Evolutionary conservation across 2,888 invertebrate genomes (phyloP), one percentile per base, ranked within the genome.

Genomic region (Tiphia femorata): DNA sequence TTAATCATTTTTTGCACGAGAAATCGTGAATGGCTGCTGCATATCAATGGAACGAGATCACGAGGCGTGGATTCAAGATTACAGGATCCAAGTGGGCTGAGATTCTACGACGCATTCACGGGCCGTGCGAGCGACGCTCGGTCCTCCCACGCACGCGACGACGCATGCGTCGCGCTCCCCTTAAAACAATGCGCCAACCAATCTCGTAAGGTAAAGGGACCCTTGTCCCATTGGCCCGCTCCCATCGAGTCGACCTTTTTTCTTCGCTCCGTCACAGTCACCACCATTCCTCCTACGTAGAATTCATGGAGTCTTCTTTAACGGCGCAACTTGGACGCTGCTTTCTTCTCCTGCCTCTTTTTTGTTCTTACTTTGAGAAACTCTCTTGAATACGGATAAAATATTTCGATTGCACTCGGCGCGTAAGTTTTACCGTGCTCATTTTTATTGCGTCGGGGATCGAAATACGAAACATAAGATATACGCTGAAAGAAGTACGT

Each of bases 111-210:
- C 27, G 42, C 25, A 64, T n/a, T 23, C 58, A 43, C 50, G 58
- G 62, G 50, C 47, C 58, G 49, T 62, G 59, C n/a, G n/a, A 49
- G 56, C 72, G 75, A 64, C 73, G 73, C 73, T 69, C 68, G 80
- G 48, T 77, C 81, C 81, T 79, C 81, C 81, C 78, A 80, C 80
- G 76, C 74, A 72, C 50, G 60, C 44, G 42, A 62, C 56, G 59
- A 74, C 82, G 81, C 81, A 81, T 79, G 82, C 81, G 81, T 76
- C 59, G 70, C 67, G 78, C 79, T 78, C 77, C 76, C 80, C 79
- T 81, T 75, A 70, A 82, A 82, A 83, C 82, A 82, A 82, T 81
- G 73, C 78, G 73, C 64, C 80, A 76, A 80, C 83, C 82, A 82
- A 82, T 82, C 82, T 82, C 69, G 69, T 65, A 76, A 80, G 79